Evolutionary conservation across 2,113 vertebrate species (phyloP).

Genomic region (Semicossyphus pulcher): DNA sequence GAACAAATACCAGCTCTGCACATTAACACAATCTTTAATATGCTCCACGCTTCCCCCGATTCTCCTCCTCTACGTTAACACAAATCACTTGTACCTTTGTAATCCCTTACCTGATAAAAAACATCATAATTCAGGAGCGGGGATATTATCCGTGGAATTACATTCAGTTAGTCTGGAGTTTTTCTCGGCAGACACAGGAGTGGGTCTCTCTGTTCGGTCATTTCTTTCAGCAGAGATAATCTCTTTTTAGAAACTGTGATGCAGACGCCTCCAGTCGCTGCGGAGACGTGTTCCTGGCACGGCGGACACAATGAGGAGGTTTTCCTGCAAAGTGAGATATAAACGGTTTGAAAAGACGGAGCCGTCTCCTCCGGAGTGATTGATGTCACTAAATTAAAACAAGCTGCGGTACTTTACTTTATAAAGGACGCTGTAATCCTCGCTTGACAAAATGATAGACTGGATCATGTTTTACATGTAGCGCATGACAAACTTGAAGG

Average conservation of each 20-base stretch:
- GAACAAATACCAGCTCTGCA: slow-evolving; percentile 31
- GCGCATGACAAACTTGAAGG: slow-evolving; percentile 3
- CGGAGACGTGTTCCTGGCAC: slow-evolving; percentile 3
- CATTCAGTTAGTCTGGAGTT: slow-evolving; percentile 52
- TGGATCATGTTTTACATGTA: slow-evolving; percentile 33
- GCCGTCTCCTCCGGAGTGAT: slow-evolving; percentile 28
- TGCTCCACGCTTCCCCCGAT: neutral
- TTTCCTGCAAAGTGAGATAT: slow-evolving; percentile 43
- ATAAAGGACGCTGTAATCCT: slow-evolving; percentile 31
- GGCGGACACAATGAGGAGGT: neutral
- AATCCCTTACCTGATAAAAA: slow-evolving; percentile 68
- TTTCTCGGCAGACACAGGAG: slow-evolving; percentile 41
- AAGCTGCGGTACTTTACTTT: slow-evolving; percentile 18
- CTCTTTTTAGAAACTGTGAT: slow-evolving; percentile 46
- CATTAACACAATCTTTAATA: slow-evolving; percentile 40
- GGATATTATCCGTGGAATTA: slow-evolving; percentile 58
- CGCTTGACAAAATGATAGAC: slow-evolving; percentile 48
- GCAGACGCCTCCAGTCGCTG: slow-evolving; percentile 21
- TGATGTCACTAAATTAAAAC: slow-evolving; percentile 52
- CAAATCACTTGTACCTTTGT: slow-evolving; percentile 46
- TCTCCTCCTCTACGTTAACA: slow-evolving; percentile 27
- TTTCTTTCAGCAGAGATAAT: slow-evolving; percentile 29
- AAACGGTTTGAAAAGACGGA: slow-evolving; percentile 33
- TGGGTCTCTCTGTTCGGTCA: slow-evolving; percentile 11
- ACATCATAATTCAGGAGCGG: slow-evolving; percentile 26